Conservation (phyloP, 2,113 vertebrate genomes). For the Anarrhichthys ocellatus region DNA sequence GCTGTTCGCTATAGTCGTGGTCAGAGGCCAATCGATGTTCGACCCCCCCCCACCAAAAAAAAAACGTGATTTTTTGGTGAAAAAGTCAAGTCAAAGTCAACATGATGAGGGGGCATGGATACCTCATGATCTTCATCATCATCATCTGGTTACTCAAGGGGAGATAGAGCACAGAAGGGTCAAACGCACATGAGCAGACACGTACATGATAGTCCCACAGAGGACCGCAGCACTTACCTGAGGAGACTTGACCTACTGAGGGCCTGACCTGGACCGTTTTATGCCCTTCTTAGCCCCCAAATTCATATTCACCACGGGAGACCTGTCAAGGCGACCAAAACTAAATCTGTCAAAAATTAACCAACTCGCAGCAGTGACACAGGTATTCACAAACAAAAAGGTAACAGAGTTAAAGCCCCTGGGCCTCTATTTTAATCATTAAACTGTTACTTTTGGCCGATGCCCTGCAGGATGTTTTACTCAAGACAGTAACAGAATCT, state of each 20-base stretch:
- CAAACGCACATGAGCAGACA: constrained; percentile 32
- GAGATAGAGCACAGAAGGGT: constrained; percentile 43
- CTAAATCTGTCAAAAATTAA: constrained; percentile 41
- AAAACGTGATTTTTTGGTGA: constrained; percentile 43
- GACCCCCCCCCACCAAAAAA: background rate
- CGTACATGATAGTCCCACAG: constrained; percentile 36
- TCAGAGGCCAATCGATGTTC: constrained; percentile 56
- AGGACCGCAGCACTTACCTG: constrained; percentile 33
- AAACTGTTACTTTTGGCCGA: background rate
- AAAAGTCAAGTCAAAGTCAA: constrained; percentile 56
- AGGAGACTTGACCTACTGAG: constrained; percentile 34
- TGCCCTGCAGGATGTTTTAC: background rate
- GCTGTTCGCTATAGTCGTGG: constrained; percentile 28
- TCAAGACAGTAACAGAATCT: constrained; percentile 11
- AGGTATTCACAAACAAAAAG: constrained; percentile 32
- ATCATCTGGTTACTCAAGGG: constrained; percentile 65
- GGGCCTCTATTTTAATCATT: background rate
- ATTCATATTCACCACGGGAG: constrained; percentile 42
- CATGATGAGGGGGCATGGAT: constrained; percentile 59
- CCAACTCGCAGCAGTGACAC: constrained; percentile 21
- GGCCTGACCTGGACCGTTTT: constrained; percentile 12
- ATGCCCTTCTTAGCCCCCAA: constrained; percentile 18
- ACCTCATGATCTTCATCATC: constrained; percentile 75
- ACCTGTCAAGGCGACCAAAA: constrained; percentile 37
- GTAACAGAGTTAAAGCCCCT: constrained; percentile 8